Conservation (phyloP, 2,113 vertebrate species). For the Puma concolor region DNA sequence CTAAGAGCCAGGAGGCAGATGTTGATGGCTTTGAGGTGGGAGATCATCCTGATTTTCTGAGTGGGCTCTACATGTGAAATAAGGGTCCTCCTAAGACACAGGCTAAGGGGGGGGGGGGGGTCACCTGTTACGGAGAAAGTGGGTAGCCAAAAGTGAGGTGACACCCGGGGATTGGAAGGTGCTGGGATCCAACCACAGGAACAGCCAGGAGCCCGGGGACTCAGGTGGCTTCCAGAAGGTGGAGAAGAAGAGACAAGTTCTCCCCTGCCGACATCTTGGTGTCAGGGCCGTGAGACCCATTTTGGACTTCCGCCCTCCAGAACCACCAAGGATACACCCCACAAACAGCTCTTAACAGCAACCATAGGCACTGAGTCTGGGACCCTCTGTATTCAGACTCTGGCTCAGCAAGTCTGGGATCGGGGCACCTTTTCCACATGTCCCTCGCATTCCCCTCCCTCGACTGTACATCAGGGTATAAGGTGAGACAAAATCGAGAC, state of each 20-base stretch:
- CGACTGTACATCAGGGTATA: accelerated
- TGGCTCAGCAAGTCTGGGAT: not conserved
- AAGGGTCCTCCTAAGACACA: not conserved
- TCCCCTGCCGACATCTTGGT: not conserved
- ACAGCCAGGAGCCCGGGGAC: not conserved
- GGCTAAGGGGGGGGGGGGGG: too few relatives aligned
- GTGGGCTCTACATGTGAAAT: not conserved
- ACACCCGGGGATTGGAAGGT: accelerated
- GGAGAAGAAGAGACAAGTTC: not conserved
- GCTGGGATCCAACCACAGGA: not conserved
- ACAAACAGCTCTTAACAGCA: not conserved
- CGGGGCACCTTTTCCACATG: not conserved
- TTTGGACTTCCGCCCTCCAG: not conserved
- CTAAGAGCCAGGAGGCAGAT: too few relatives aligned
- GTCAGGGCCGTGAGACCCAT: not conserved
- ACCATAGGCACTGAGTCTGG: not conserved
- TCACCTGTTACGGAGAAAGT: not conserved
- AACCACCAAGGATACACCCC: not conserved
- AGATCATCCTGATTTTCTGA: too few relatives aligned
- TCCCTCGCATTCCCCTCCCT: not conserved
- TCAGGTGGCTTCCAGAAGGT: not conserved
- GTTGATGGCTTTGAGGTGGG: not conserved
- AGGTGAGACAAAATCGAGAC: not conserved
- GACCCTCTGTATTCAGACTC: not conserved
- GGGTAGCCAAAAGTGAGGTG: not conserved